Evolutionary conservation across 2,113 vertebrate species (phyloP).

Genomic region (Paramormyrops kingsleyae): DNA sequence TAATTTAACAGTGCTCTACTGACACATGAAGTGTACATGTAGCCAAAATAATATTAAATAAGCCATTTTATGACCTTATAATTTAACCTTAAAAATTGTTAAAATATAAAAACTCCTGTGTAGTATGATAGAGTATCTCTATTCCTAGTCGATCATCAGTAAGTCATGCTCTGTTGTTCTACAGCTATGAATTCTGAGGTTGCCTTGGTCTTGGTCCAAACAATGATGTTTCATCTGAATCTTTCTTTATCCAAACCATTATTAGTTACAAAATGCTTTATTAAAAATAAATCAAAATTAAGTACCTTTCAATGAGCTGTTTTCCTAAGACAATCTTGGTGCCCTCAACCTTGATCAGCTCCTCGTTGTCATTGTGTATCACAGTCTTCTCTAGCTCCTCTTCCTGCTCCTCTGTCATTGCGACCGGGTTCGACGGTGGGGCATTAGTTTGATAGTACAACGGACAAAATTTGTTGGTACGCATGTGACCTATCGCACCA

Average conservation of each 20-base stretch:
- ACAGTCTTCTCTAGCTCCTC: conserved; percentile 97
- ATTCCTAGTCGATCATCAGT: too few species aligned
- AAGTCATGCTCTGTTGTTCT: too few species aligned
- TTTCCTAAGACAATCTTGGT: conserved; percentile 98
- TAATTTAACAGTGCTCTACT: not conserved
- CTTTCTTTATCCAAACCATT: not conserved
- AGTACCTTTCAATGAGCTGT: conserved; percentile 93
- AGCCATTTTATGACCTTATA: too few species aligned
- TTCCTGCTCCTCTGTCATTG: conserved; percentile 98
- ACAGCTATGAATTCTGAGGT: too few species aligned
- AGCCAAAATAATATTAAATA: not conserved
- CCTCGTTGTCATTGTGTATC: conserved; percentile 95
- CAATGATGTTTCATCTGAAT: not conserved
- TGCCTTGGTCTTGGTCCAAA: not conserved
- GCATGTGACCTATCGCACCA: conserved; percentile 97
- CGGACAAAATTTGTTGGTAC: conserved; percentile 97
- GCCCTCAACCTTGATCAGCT: conserved; percentile 97
- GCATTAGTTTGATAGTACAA: conserved; percentile 98
- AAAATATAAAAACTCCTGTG: too few species aligned
- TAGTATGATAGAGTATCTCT: too few species aligned
- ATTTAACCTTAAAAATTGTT: too few species aligned
- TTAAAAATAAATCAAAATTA: not conserved
- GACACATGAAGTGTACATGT: not conserved
- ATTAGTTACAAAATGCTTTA: not conserved
- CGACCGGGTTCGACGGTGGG: conserved; percentile 92